These are phyloP conservation scores for Pseudorhombus dupliciocellatus DNA, from an alignment of 2,113 vertebrate species.

Conservation along the genomic window DNA sequence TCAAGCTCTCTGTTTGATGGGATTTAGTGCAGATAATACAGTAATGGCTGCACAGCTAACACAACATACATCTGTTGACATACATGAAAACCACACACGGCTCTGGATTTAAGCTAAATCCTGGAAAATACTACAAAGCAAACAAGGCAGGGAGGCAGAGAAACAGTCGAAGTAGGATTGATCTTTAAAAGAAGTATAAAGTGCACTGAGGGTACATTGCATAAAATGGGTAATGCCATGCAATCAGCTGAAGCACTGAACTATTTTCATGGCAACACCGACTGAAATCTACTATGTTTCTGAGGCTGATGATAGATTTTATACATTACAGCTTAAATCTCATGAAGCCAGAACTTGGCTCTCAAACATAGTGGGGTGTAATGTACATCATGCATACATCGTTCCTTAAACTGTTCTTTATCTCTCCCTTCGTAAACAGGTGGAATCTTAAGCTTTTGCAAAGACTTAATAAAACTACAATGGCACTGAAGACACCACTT, in stretches of 20 bases:
- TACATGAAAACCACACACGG: conserved; percentile 3
- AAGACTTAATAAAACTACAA: not conserved
- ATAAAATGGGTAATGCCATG: too few relatives aligned
- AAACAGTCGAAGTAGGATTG: not conserved
- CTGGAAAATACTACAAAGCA: conserved; percentile 8
- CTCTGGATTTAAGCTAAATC: not conserved
- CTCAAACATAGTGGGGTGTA: too few relatives aligned
- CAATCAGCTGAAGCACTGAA: too few relatives aligned
- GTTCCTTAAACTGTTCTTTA: too few relatives aligned
- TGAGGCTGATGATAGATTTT: too few relatives aligned
- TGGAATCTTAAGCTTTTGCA: conserved; percentile 4
- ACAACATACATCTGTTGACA: conserved; percentile 10
- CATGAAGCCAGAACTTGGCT: too few relatives aligned
- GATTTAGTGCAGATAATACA: conserved; percentile 34
- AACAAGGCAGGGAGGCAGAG: not conserved
- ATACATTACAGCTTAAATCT: too few relatives aligned
- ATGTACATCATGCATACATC: too few relatives aligned
- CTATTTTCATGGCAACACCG: too few relatives aligned
- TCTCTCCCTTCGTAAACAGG: too few relatives aligned
- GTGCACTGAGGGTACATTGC: not conserved
- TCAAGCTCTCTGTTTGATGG: conserved; percentile 14
- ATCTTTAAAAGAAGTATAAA: not conserved
- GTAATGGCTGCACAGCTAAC: not conserved
- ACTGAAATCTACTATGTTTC: too few relatives aligned
- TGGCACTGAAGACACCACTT: too few relatives aligned